A percentile compares a stretch with the other conserved stretches of the same genome.
phyloP scores from a whole-genome alignment of 2,113 vertebrate genomes.

The Conger conger region DNA sequence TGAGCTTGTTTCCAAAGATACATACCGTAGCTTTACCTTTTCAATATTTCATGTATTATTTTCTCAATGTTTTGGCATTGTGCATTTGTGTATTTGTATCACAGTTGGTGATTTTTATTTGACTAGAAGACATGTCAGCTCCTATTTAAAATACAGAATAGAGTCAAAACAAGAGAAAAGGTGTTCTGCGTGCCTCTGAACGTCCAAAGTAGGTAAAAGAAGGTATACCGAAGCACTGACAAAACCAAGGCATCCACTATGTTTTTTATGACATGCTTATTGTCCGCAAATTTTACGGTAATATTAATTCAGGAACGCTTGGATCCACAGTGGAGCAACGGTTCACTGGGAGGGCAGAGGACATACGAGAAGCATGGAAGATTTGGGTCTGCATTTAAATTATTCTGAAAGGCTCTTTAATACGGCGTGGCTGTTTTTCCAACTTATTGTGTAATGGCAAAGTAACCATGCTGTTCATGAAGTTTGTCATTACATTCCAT shows the following conservation, averaged over 20 bases:
- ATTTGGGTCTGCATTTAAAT: conserved; percentile 36
- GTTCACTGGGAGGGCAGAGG: background rate
- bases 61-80: background rate
- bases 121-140: too few relatives aligned
- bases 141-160: too few relatives aligned
- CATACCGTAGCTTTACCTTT: background rate
- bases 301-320: background rate
- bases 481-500: conserved; percentile 9
- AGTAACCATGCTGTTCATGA: background rate
- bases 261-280: background rate
- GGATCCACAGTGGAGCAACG: background rate
- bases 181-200: background rate
- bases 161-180: background rate
- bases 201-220: background rate
- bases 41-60: background rate
- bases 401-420: conserved; percentile 48
- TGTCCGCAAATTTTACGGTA: background rate
- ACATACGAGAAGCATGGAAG: conserved; percentile 37
- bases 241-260: background rate
- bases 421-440: conserved; percentile 34
- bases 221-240: background rate
- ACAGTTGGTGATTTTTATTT: too few relatives aligned
- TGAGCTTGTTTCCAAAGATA: background rate
- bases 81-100: background rate
- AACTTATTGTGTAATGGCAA: conserved; percentile 4